phyloP scores from a whole-genome alignment of 2,797 vertebrate species.

The Salmo trutta region DNA sequence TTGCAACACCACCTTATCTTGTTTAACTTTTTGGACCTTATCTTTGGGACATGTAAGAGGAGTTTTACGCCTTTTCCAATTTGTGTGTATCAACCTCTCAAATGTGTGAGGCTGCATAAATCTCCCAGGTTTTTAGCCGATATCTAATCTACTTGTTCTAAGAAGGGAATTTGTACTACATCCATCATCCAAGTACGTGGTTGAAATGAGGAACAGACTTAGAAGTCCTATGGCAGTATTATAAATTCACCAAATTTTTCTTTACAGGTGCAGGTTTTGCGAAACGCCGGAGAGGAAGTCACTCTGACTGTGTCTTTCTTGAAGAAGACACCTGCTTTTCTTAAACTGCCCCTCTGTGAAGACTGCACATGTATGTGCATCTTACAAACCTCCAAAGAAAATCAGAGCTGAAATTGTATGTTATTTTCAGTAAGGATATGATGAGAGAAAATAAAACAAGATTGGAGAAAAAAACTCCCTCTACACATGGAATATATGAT shows the following conservation, averaged over 20 bases:
- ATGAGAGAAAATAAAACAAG: background rate
- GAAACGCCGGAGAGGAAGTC: constrained; percentile 97
- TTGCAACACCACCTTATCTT: constrained; percentile 50
- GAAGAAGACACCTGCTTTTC: constrained; percentile 96
- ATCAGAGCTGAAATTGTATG: background rate
- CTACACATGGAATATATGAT: background rate
- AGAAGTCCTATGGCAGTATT: background rate
- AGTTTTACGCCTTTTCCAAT: constrained; percentile 27
- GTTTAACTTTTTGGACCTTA: constrained; percentile 52
- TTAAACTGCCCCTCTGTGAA: constrained; percentile 94
- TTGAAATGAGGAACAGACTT: constrained; percentile 13
- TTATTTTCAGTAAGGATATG: background rate
- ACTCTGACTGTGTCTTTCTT: constrained; percentile 94
- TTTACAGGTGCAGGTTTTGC: constrained; percentile 92
- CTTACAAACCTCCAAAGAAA: background rate
- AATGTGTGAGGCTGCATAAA: constrained; percentile 23
- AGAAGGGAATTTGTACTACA: constrained; percentile 20
- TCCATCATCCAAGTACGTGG: constrained; percentile 33
- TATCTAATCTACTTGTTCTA: constrained; percentile 49
- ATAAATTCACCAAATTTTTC: background rate
- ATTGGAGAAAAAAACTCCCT: background rate
- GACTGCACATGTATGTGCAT: constrained; percentile 89
- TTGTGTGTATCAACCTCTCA: constrained; percentile 33
- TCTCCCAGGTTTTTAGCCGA: constrained; percentile 37
- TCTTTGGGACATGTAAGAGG: constrained; percentile 55